Evolutionary conservation across 2,797 vertebrate species (phyloP).

Genomic region (Muraenolepis orangiensis): DNA sequence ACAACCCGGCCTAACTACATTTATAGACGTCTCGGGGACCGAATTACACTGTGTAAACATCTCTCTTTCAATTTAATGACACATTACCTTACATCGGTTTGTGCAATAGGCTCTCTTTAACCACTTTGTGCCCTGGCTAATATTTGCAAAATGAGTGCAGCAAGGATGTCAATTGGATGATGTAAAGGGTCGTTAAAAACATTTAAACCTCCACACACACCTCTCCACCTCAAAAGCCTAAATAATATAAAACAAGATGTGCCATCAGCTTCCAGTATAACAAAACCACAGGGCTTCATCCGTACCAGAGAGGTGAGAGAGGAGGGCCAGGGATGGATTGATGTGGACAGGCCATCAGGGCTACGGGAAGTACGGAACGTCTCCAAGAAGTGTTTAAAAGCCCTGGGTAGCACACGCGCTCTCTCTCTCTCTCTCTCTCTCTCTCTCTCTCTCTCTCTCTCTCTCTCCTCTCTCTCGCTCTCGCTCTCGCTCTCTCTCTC

Average conservation of each 20-base stretch:
- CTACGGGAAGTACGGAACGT: slow-evolving; percentile 74
- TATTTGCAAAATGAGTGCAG: slow-evolving; percentile 34
- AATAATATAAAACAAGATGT: slow-evolving; percentile 57
- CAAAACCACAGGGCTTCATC: slow-evolving; percentile 78
- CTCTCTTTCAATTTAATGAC: slow-evolving; percentile 62
- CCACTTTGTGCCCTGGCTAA: slow-evolving; percentile 43
- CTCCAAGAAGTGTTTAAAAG: slow-evolving; percentile 79
- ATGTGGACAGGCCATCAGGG: slow-evolving; percentile 80
- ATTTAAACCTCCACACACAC: slow-evolving; percentile 32
- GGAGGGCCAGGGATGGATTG: slow-evolving; percentile 79
- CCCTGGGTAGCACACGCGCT: slow-evolving; percentile 85
- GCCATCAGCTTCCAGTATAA: slow-evolving; percentile 74
- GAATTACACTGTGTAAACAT: slow-evolving; percentile 42
- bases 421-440: too few species aligned
- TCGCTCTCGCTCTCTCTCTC: too few species aligned
- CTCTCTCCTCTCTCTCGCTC: too few species aligned
- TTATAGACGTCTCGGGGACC: slow-evolving; percentile 23
- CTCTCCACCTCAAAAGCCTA: slow-evolving; percentile 19
- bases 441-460: too few species aligned
- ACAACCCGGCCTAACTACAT: not conserved
- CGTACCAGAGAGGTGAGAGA: slow-evolving; percentile 71
- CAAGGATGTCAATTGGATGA: slow-evolving; percentile 49
- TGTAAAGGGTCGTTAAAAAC: slow-evolving; percentile 55
- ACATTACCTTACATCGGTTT: slow-evolving; percentile 60
- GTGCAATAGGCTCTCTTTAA: slow-evolving; percentile 54